Evolutionary conservation across 2,113 vertebrate species (phyloP), one percentile per base, ranked within the genome.

Genomic region (Gasterosteus nipponicus): DNA sequence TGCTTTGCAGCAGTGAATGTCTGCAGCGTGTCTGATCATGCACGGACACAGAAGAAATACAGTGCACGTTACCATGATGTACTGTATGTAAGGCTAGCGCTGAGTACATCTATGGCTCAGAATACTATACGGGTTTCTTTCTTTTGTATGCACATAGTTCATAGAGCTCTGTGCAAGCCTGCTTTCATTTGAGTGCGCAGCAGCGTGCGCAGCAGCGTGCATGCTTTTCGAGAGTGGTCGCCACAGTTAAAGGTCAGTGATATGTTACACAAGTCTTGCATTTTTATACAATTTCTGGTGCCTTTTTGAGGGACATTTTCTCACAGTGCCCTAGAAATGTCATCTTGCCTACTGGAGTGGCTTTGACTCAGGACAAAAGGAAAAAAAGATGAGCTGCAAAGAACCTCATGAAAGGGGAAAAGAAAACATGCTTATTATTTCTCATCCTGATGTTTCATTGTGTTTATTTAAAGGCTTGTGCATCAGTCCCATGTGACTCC

Each of bases 251-350:
- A 78, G 74, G 84, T 83, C 84, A 87, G 51, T 44, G 42, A 67
- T 46, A 44, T 67, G 54, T 81, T 81, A 80, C 67, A 66, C 69
- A 81, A 74, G 66, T 68, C 81, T 44, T 60, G 22, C 42, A 47
- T 75, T 81, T 75, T 77, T 22, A 56, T 57, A 26, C 66, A 29
- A 12, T 54, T 57, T 42, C 69, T 64, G 61, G 35, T 59, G 46
- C 58, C 73, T 81, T 78, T 75, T 74, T 83, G 51, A 77, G 70
- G 77, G 84, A 84, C 77, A 16, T 78, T 84, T 84, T 86, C 49
- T 85, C 57, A 81, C 65, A 79, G 42, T 70, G 90, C 38, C 77
- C 75, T 76, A 86, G 78, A 89, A 89, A 89, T 90, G 89, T 88
- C 87, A 87, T 42, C 83, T 66, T 85, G 78, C 39, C 87, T 67